Evolutionary conservation across 2,797 vertebrate species (phyloP).

Genomic region (Gymnopithys bicolor): DNA sequence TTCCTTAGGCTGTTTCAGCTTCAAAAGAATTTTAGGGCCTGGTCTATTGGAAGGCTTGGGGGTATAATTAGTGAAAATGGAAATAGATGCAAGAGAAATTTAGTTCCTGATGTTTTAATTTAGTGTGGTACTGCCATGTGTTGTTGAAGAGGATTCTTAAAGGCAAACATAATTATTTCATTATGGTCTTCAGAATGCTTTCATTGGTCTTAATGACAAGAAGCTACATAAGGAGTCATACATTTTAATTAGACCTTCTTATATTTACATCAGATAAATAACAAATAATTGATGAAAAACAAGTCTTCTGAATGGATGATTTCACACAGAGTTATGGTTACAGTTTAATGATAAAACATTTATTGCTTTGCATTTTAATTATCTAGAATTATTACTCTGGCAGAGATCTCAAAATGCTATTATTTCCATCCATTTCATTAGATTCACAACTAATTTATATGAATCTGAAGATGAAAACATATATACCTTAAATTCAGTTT

Average conservation of each 20-base stretch:
- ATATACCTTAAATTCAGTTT: not conserved
- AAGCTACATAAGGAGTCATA: constrained; percentile 73
- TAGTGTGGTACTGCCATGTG: constrained; percentile 77
- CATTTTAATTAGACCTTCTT: constrained; percentile 79
- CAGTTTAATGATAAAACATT: constrained; percentile 77
- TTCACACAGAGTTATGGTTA: constrained; percentile 74
- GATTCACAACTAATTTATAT: not conserved
- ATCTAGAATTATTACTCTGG: constrained; percentile 52
- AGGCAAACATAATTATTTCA: constrained; percentile 85
- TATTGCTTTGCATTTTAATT: constrained; percentile 77
- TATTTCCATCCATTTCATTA: constrained; percentile 57
- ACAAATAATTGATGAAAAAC: constrained; percentile 82
- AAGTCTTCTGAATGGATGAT: constrained; percentile 74
- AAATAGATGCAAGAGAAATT: constrained; percentile 83
- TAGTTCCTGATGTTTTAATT: constrained; percentile 85
- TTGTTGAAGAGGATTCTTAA: constrained; percentile 80
- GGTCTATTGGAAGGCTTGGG: constrained; percentile 83
- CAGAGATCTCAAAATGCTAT: constrained; percentile 24
- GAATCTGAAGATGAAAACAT: not conserved
- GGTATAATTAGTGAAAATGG: constrained; percentile 87
- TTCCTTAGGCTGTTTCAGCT: constrained; percentile 79
- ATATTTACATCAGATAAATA: constrained; percentile 82
- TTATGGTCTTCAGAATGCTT: constrained; percentile 78
- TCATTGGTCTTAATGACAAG: constrained; percentile 80
- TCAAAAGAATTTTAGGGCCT: constrained; percentile 84